Percentiles rank a stretch among this genome's conserved stretches.
Conservation (phyloP, 2,888 invertebrate species). For the Chrysina gloriosa region DNA sequence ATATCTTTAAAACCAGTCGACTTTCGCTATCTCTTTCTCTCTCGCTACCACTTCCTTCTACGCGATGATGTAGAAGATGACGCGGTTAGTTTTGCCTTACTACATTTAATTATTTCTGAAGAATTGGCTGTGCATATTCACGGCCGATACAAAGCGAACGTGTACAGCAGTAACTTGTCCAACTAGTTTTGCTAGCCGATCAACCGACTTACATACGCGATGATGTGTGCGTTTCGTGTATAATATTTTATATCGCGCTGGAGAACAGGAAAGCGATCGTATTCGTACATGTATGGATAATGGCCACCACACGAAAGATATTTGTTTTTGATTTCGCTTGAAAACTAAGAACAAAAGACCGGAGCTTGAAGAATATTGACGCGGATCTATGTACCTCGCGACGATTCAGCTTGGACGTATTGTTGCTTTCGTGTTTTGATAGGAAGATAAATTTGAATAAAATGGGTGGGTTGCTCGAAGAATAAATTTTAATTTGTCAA, state of each 20-base stretch:
- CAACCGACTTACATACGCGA: constrained; percentile 15
- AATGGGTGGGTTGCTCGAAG: background rate
- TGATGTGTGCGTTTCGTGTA: background rate
- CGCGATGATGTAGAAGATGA: background rate
- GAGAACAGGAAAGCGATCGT: background rate
- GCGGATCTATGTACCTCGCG: background rate
- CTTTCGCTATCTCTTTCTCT: background rate
- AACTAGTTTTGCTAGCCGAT: constrained; percentile 56
- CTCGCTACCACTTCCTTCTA: background rate
- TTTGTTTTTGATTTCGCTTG: background rate
- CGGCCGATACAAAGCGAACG: constrained; percentile 53
- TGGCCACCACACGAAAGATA: background rate
- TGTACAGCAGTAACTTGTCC: constrained; percentile 55
- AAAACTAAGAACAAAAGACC: background rate
- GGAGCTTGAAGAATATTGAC: background rate
- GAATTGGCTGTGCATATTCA: constrained; percentile 54
- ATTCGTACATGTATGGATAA: background rate
- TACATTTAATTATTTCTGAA: constrained; percentile 45
- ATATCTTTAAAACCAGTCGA: background rate
- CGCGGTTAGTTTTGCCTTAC: constrained; percentile 4
- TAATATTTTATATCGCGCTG: background rate
- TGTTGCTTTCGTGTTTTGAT: background rate
- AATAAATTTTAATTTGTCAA: background rate
- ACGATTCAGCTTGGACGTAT: background rate
- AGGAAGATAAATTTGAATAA: background rate